phyloP scores from a whole-genome alignment of 2,113 vertebrate species.

The Petrocephalus microphthalmus region DNA sequence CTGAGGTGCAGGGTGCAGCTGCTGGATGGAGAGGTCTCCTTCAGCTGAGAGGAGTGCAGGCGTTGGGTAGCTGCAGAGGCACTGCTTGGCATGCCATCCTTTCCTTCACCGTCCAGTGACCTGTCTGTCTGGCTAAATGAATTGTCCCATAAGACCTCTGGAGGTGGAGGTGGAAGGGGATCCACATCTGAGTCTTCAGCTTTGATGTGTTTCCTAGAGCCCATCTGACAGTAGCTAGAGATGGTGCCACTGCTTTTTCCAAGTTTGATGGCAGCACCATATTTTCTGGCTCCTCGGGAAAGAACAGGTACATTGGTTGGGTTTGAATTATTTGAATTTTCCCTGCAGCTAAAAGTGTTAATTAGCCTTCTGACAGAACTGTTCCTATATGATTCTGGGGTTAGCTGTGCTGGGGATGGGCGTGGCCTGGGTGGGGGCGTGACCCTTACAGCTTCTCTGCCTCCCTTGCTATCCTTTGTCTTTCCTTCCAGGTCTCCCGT shows the following conservation, averaged over 20 bases:
- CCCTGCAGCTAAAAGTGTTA: slow-evolving; percentile 72
- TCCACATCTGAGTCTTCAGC: slow-evolving; percentile 56
- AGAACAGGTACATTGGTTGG: slow-evolving; percentile 46
- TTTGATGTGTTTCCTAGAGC: slow-evolving; percentile 27
- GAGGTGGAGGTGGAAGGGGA: slow-evolving; percentile 77
- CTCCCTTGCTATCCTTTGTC: slow-evolving; percentile 23
- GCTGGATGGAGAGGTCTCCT: slow-evolving; percentile 66
- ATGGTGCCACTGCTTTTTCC: slow-evolving; percentile 34
- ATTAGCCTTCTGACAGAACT: slow-evolving; percentile 80
- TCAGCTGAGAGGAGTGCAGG: slow-evolving; percentile 63
- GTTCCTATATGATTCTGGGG: slow-evolving; percentile 27
- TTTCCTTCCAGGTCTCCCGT: slow-evolving; percentile 15
- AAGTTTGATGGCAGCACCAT: slow-evolving; percentile 51
- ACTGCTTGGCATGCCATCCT: background rate
- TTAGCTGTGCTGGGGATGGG: slow-evolving; percentile 31
- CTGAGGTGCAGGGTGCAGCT: slow-evolving; percentile 38
- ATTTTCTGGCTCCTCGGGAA: slow-evolving; percentile 58
- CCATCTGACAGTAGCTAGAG: slow-evolving; percentile 47
- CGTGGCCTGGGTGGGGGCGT: slow-evolving; percentile 17
- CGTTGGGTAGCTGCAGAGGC: slow-evolving; percentile 48
- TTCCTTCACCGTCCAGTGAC: slow-evolving; percentile 13
- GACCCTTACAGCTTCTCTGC: slow-evolving; percentile 33
- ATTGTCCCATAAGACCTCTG: slow-evolving; percentile 76
- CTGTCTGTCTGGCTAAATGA: slow-evolving; percentile 50
- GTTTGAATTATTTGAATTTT: slow-evolving; percentile 43